Percentiles rank a stretch among this genome's conserved stretches.
These are phyloP conservation scores for Aspiorhynchus laticeps DNA, from an alignment of 2,113 vertebrate genomes.

Conservation along the genomic window DNA sequence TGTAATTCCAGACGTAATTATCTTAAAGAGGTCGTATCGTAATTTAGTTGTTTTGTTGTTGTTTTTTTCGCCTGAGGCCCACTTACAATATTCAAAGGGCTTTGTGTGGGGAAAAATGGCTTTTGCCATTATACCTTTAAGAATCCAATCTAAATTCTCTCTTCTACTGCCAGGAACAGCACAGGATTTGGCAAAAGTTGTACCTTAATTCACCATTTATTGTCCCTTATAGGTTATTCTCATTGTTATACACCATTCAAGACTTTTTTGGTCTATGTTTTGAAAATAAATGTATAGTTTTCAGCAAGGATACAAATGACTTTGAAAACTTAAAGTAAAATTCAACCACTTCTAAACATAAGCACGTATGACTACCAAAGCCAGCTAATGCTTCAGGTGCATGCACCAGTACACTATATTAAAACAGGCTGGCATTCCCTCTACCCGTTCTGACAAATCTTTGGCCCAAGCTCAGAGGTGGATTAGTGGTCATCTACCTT, in stretches of 20 bases:
- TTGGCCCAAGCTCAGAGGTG: slow-evolving; percentile 59
- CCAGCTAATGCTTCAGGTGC: background rate
- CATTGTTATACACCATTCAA: background rate
- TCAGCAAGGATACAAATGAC: background rate
- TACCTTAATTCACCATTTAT: background rate
- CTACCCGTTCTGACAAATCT: slow-evolving; percentile 62
- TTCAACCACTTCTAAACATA: background rate
- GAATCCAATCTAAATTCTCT: background rate
- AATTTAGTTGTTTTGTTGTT: too few relatives aligned
- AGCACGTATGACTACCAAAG: too few relatives aligned
- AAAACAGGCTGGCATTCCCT: slow-evolving; percentile 54
- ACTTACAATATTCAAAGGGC: background rate
- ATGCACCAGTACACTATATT: slow-evolving; percentile 45
- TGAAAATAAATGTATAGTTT: background rate
- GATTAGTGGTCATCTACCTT: slow-evolving; percentile 61
- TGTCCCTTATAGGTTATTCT: background rate
- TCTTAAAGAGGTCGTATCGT: background rate
- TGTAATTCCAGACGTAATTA: background rate
- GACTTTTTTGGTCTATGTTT: background rate
- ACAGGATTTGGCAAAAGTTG: background rate
- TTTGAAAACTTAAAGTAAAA: background rate
- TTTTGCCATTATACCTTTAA: background rate
- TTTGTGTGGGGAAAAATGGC: background rate
- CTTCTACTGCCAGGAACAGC: background rate
- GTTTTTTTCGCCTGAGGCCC: background rate